Evolutionary conservation across 2,113 vertebrate genomes (phyloP).

Genomic region (Piaya cayana): DNA sequence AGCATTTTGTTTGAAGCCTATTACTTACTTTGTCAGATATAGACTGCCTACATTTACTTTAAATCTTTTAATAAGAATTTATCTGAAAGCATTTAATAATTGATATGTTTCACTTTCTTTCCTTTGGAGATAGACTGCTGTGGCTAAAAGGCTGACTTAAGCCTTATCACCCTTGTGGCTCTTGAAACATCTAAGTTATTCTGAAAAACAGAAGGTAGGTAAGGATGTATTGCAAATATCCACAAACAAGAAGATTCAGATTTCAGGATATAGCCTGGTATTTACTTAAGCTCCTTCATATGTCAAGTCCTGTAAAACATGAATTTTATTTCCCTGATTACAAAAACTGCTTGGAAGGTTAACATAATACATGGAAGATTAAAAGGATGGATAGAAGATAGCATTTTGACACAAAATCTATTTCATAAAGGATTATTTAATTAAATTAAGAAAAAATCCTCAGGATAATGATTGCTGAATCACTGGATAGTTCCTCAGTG

Average conservation of each 20-base stretch:
- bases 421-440: not conserved
- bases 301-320: not conserved
- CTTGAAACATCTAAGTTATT: not conserved
- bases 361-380: not conserved
- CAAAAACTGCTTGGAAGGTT: not conserved
- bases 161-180: not conserved
- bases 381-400: not conserved
- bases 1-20: slow-evolving; percentile 6
- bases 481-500: not conserved
- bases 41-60: not conserved
- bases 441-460: not conserved
- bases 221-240: not conserved
- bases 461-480: not conserved
- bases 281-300: not conserved
- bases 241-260: not conserved
- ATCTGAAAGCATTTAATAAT: slow-evolving; percentile 42
- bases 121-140: not conserved
- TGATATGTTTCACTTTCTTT: not conserved
- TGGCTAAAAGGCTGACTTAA: not conserved
- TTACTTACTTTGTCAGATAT: not conserved
- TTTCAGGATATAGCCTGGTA: not conserved
- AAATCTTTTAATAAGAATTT: slow-evolving; percentile 13
- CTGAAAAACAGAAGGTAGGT: not conserved
- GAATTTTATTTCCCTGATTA: not conserved
- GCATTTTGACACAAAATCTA: not conserved